Evolutionary conservation across 2,113 vertebrate species (phyloP), one percentile per base, ranked within the genome.

Genomic region (Perca schrenkii): DNA sequence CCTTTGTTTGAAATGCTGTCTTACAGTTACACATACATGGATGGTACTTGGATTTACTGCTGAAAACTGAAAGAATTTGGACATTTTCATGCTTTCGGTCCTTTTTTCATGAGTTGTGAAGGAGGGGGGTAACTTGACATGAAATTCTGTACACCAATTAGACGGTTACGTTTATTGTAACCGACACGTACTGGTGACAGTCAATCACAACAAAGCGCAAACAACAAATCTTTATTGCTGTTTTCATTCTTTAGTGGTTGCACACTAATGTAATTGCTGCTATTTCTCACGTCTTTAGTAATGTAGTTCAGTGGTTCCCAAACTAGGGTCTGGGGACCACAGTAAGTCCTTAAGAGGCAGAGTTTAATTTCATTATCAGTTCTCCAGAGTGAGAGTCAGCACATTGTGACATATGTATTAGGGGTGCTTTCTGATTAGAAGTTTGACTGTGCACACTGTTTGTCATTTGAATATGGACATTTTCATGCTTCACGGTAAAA

Each of bases 101-200:
- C 64, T 75, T 76, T 70, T 80, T 90, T 90, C 68, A 87, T 79
- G 75, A 85, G 78, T 65, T 73, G 17, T 84, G 82, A 82, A 79
- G 82, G 52, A n/a, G n/a, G 14, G 14, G 54, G 60, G 61, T 16
- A 63, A 28, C 78, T 46, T 86, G 4, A 75, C 43, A 57, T 69
- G 52, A 78, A 77, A 69, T 77, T 13, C 79, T 68, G 73, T 47
- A 28, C 52, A 46, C 71, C 49, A 11, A 53, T 75, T 80, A 84
- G 62, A 74, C 71, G 64, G 53, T 6, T 73, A 25, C 40, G 52
- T 77, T 80, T 74, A 81, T 79, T 58, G 70, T 57, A 43, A 73
- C 61, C 15, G 40, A 71, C 72, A 67, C n/a, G 36, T 16, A 17
- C 28, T 49, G 74, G 74, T 68, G 64, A n/a, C 16, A 6, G 31